Evolutionary conservation across 2,888 invertebrate genomes (phyloP), one percentile per base, ranked within the genome.

Genomic region (Druceiella hillmani): DNA sequence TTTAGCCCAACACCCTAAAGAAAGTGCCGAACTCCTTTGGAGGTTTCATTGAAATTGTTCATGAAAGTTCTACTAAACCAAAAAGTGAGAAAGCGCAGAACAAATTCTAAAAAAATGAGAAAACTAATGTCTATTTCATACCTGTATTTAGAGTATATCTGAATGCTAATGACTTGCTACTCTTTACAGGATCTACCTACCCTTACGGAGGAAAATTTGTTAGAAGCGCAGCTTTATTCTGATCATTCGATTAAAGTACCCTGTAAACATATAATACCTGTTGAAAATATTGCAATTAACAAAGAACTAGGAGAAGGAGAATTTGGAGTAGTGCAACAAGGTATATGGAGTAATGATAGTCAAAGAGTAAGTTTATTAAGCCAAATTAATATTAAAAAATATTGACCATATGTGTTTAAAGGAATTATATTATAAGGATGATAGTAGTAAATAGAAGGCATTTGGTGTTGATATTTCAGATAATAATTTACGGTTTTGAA

Each of bases 301-400:
- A 94, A 95, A 59, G 92, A 93, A 57, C 70, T 99, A 38, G 98
- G 98, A 16, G 87, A 86, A 53, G 98, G 99, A 9, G 97, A 99
- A 63, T 99, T 99, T 69, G 98, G 98, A 3, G 88, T 93, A 9
- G 98, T 99, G 1, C 95, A 95, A 59, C 97, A 95, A 64, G 98
- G 95, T 3, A 89, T 93, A 5, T 97, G 95, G 95, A 90, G 89
- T 32, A 91, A 93, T 56, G 91, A 91, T 50, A 91, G 87, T 40
- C 90, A 93, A 65, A 77, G 92, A 66, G 88, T 90, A 63, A 66
- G 70, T 56, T 40, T 22, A 14, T n/a, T 28, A 28, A 15, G 16
- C 17, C 3, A 5, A 12, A 16, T 35, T 10, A 30, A 17, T 59
- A 64, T 2, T 57, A 62, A 5, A 67, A 72, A 36, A 58, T 64